Percentiles rank a stretch among this genome's conserved stretches.
phyloP scores from a whole-genome alignment of 2,888 invertebrate species.

The Dusona sp. region DNA sequence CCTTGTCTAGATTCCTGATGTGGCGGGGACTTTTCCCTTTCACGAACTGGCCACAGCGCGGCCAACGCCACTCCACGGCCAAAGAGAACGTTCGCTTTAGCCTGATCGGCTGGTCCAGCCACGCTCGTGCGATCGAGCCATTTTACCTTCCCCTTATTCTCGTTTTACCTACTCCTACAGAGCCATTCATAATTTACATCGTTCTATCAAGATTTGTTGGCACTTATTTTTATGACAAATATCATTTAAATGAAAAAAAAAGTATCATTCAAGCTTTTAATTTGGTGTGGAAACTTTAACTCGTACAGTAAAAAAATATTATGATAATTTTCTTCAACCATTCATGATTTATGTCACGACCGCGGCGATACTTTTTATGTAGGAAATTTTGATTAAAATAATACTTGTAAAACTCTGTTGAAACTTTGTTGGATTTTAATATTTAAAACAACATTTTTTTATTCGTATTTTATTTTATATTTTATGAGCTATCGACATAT shows the following conservation, averaged over 20 bases:
- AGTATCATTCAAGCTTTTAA: neutral
- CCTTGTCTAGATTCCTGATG: constrained; percentile 43
- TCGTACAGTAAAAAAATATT: neutral
- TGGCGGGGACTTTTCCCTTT: constrained; percentile 69
- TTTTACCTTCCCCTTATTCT: constrained; percentile 56
- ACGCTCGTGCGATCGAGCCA: constrained; percentile 61
- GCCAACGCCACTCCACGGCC: constrained; percentile 46
- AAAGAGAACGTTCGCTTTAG: constrained; percentile 46
- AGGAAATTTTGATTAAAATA: neutral
- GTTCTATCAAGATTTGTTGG: neutral
- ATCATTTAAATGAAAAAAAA: neutral
- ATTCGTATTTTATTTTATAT: neutral
- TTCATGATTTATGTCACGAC: neutral
- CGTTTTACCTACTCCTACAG: constrained; percentile 42
- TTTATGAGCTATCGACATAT: neutral
- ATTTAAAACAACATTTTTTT: neutral
- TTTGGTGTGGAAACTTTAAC: neutral
- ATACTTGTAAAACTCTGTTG: neutral
- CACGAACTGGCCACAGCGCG: constrained; percentile 57
- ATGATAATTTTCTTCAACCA: neutral
- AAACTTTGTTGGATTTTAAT: neutral
- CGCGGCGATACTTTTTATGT: neutral
- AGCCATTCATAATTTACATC: constrained; percentile 46
- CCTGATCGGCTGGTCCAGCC: constrained; percentile 65
- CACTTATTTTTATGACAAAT: neutral